These are phyloP conservation scores for Myotis daubentonii DNA, from an alignment of 2,797 vertebrate genomes.

Conservation along the genomic window DNA sequence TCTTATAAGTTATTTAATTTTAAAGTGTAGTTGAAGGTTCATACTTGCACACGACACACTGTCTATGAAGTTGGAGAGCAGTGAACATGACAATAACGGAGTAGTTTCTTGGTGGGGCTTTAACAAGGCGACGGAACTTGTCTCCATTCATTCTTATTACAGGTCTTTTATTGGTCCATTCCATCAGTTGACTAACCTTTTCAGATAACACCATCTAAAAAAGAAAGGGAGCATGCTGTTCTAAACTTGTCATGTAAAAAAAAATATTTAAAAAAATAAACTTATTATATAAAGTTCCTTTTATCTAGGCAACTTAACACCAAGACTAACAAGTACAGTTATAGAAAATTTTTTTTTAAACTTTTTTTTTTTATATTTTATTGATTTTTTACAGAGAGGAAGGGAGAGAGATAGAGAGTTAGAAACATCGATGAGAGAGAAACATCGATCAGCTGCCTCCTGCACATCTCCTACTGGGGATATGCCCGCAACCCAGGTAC, in stretches of 20 bases:
- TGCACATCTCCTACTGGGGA: too few species aligned
- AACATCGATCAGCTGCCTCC: too few species aligned
- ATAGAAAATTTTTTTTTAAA: slow-evolving; percentile 32
- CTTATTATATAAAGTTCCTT: slow-evolving; percentile 40
- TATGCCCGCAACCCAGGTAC: too few species aligned
- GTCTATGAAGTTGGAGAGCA: slow-evolving; percentile 96
- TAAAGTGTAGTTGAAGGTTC: slow-evolving; percentile 73
- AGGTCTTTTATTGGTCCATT: slow-evolving; percentile 94
- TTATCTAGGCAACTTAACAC: slow-evolving; percentile 32
- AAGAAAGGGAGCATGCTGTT: slow-evolving; percentile 10
- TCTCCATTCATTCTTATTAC: slow-evolving; percentile 97
- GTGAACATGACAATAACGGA: slow-evolving; percentile 98
- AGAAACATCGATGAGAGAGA: too few species aligned
- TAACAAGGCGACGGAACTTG: slow-evolving; percentile 95
- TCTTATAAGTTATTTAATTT: slow-evolving; percentile 50
- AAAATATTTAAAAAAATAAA: not conserved
- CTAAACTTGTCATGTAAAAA: slow-evolving; percentile 32
- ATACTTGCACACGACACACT: slow-evolving; percentile 97
- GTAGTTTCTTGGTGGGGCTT: slow-evolving; percentile 96
- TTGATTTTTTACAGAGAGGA: too few species aligned
- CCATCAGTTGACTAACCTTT: slow-evolving; percentile 96
- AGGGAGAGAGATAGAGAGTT: too few species aligned
- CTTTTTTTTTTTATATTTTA: too few species aligned
- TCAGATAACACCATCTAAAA: slow-evolving; percentile 94
- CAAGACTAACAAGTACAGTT: slow-evolving; percentile 19